Conservation (phyloP, 2,113 vertebrate species). For the Callaeas wilsoni region DNA sequence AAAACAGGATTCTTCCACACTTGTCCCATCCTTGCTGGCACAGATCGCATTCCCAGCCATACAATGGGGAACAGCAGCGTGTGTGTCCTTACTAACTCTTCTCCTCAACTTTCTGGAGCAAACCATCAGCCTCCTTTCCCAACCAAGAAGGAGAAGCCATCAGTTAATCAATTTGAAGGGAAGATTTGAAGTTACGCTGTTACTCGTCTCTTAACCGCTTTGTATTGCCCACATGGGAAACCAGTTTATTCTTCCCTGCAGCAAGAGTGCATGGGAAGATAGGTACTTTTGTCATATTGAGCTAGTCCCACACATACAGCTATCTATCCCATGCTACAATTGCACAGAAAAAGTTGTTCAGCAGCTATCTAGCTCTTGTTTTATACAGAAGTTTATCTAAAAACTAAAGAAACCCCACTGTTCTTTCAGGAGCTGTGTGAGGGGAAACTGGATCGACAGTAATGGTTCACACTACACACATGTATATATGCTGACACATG, state of each 20-base stretch:
- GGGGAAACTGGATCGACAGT: neutral
- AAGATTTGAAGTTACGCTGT: neutral
- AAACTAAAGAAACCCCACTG: neutral
- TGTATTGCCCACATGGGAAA: neutral
- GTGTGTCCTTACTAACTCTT: neutral
- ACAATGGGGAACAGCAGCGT: accelerated
- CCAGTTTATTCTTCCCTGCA: neutral
- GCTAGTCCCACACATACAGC: neutral
- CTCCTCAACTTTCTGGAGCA: neutral
- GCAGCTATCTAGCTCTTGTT: neutral
- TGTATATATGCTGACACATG: accelerated
- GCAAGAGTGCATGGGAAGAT: neutral
- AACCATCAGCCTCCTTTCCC: neutral
- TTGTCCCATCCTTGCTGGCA: neutral
- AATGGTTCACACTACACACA: neutral
- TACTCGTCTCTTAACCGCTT: neutral
- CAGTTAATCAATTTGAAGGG: neutral
- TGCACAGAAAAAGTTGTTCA: neutral
- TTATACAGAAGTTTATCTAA: neutral
- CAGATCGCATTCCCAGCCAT: neutral
- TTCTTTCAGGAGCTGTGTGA: neutral
- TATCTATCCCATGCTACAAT: neutral
- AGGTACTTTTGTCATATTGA: neutral
- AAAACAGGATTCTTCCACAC: neutral
- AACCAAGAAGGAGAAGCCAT: neutral